Percentiles rank a stretch among this genome's conserved stretches.
These are phyloP conservation scores for Athrips mouffetella DNA, from an alignment of 2,888 invertebrate genomes.

Conservation along the genomic window DNA sequence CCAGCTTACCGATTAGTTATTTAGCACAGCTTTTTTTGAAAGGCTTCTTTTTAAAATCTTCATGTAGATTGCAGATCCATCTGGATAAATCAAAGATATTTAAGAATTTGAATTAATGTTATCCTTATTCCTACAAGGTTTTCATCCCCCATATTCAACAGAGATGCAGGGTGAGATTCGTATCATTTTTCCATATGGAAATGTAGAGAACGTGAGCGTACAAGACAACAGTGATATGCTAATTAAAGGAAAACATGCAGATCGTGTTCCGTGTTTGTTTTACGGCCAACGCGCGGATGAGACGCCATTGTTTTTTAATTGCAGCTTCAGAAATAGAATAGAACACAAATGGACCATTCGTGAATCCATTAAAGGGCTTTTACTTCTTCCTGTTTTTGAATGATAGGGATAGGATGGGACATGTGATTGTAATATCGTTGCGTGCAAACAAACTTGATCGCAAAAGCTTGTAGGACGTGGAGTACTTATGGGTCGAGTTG, in stretches of 20 bases:
- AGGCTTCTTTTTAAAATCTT: no score
- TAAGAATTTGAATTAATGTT: no score
- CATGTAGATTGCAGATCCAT: no score
- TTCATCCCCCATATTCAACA: background rate
- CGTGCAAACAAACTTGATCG: no score
- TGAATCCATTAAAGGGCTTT: conserved; percentile 4
- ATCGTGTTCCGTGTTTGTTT: conserved; percentile 64
- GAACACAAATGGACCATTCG: conserved; percentile 3
- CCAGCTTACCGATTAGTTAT: no score
- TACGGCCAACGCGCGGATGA: conserved; percentile 53
- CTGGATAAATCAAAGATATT: no score
- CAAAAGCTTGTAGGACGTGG: no score
- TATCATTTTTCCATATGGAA: conserved; percentile 78
- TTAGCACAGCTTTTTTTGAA: no score
- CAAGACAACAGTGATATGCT: conserved; percentile 76
- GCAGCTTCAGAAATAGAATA: conserved; percentile 14
- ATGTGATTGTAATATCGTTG: no score
- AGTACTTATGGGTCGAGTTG: no score
- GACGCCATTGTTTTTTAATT: conserved; percentile 41
- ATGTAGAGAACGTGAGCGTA: conserved; percentile 64
- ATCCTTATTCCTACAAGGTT: no score
- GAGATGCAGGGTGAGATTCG: conserved; percentile 45
- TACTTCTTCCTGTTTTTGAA: background rate
- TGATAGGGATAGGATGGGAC: conserved; percentile 10
- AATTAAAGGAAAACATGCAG: conserved; percentile 74